These are phyloP conservation scores for Rhingia campestris DNA, from an alignment of 2,888 invertebrate genomes.

Conservation along the genomic window DNA sequence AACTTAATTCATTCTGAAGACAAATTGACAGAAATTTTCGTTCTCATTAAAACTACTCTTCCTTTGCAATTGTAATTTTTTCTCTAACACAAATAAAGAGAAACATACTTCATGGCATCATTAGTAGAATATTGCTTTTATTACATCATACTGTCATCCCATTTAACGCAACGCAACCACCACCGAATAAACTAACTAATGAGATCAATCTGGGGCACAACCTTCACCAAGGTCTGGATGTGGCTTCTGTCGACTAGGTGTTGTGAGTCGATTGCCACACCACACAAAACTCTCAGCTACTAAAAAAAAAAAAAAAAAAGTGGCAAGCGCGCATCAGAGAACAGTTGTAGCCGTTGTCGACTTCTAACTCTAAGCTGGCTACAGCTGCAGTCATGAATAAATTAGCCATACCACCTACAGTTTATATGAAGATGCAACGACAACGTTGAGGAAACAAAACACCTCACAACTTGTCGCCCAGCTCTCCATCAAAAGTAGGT, in stretches of 20 bases:
- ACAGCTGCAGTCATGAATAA: slow-evolving; percentile 38
- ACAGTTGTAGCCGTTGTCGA: slow-evolving; percentile 10
- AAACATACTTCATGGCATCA: slow-evolving; percentile 19
- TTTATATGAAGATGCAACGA: slow-evolving; percentile 37
- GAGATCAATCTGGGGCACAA: slow-evolving; percentile 62
- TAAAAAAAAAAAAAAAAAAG: not conserved
- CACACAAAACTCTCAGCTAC: too few relatives aligned
- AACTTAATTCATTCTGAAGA: too few relatives aligned
- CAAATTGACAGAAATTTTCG: too few relatives aligned
- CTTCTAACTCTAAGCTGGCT: slow-evolving; percentile 31
- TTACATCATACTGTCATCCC: slow-evolving; percentile 30
- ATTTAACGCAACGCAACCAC: slow-evolving; percentile 50
- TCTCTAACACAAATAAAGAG: slow-evolving; percentile 5
- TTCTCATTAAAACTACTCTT: slow-evolving; percentile 55
- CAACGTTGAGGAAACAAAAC: slow-evolving; percentile 33
- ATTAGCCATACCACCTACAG: slow-evolving; percentile 42
- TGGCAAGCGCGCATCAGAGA: not conserved
- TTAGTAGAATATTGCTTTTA: slow-evolving; percentile 35
- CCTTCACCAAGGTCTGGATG: slow-evolving; percentile 53
- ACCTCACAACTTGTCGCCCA: slow-evolving; percentile 20
- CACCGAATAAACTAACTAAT: slow-evolving; percentile 64
- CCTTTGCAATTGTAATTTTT: slow-evolving; percentile 6
- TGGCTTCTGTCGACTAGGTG: slow-evolving; percentile 21
- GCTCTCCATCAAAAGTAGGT: slow-evolving; percentile 47
- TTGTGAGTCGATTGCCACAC: too few relatives aligned